Evolutionary conservation across 2,797 vertebrate genomes (phyloP), one percentile per base, ranked within the genome.

Genomic region (Chelon auratus): DNA sequence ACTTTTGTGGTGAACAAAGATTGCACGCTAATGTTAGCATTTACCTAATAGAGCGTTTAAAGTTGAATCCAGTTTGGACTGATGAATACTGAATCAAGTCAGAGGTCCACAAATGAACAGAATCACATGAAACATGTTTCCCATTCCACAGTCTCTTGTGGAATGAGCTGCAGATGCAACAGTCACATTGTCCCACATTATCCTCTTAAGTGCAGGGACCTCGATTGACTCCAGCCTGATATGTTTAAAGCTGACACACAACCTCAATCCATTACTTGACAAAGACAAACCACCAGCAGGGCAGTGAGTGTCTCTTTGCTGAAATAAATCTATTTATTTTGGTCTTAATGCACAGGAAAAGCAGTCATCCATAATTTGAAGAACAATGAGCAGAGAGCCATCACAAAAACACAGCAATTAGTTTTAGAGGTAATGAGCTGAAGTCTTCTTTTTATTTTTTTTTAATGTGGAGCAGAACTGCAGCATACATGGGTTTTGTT

Each of bases 321-420:
- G 30, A 60, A 76, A 74, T 62, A 24, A 81, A 84, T 77, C 68
- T 66, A 78, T 87, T 89, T 79, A 78, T 81, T 83, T 78, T 3
- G 50, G 48, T 17, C 59, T 58, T 61, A 68, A 80, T 78, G 72
- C 42, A n/a, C 43, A 0, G 65, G 47, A 54, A 20, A 36, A 54
- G 80, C 77, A 68, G 67, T 62, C 87, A 48, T 81, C 80, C 66
- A 39, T 57, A 70, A 74, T 86, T 71, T 56, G 68, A 66, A 0
- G 2, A 77, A 80, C 82, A 87, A 78, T 74, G 78, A 85, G 65
- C 14, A 18, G 66, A 1, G 33, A 1, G 63, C 69, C 52, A 26
- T 80, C 65, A 51, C 53, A 54, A 73, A 83, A 84, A 78, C 84
- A 72, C 68, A 22, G 67, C 81, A 80, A 80, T 83, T 82, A 86